Evolutionary conservation across 1,140 invertebrate genomes (phyloP), one percentile per base, ranked within the genome.

Genomic region (Dreissena rostriformis): DNA sequence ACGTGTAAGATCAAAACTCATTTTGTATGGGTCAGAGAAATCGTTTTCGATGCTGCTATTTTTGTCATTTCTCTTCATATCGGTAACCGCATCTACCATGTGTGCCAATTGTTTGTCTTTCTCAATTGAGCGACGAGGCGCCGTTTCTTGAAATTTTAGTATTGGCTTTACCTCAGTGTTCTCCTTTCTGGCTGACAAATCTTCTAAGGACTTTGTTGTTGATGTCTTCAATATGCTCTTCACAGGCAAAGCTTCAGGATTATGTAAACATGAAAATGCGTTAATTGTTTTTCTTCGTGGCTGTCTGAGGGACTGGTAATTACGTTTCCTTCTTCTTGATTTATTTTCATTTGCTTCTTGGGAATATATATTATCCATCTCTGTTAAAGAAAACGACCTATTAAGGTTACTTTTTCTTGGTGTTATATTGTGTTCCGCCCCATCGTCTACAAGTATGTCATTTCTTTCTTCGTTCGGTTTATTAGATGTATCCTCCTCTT

Each of bases 181-280:
- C 39, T 39, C 39, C 4, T 39, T 39, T 39, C 39, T 39, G 39
- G 57, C 57, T n/a, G 57, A 24, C 17, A 61, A 6, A 61, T 19
- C 12, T 61, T 61, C 57, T n/a, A n/a, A 2, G 17, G 57, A 61
- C 17, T 61, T 24, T 61, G 57, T 6, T n/a, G 2, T 61, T 19
- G 77, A 70, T 29, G 66, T 79, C n/a, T 79, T 79, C 14, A 79
- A 24, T 29, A 79, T 79, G 15, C 77, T 61, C 57, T 70, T 79
- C 49, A 53, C 70, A 19, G 77, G 77, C 26, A 67, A 28, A 17
- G 29, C 66, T 10, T 79, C 53, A 53, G 68, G 77, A n/a, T 51
- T 79, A 22, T 55, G 52, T 39, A 79, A 8, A 19, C 22, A 51
- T 26, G 53, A 51, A 71, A 79, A 79, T 29, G 22, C 57, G 11